Evolutionary conservation across 2,888 invertebrate species (phyloP).

Genomic region (Melinaea marsaeus): DNA sequence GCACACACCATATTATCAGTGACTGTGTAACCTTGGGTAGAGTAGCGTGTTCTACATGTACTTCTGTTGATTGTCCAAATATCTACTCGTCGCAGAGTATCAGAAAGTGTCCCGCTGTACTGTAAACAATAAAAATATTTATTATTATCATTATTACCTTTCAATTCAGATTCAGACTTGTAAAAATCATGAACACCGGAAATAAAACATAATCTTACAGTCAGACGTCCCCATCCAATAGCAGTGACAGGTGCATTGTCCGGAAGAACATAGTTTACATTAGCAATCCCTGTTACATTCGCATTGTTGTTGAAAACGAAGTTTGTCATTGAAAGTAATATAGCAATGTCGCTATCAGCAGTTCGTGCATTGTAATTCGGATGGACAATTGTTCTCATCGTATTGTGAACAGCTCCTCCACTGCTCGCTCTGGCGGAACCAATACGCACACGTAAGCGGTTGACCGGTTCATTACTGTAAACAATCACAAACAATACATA

Average conservation of each 20-base stretch:
- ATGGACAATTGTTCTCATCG: constrained; percentile 41
- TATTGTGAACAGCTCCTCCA: constrained; percentile 41
- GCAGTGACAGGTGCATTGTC: constrained; percentile 46
- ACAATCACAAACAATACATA: background rate
- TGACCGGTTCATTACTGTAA: constrained; percentile 11
- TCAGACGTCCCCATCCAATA: constrained; percentile 59
- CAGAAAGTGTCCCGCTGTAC: constrained; percentile 33
- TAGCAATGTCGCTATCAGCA: constrained; percentile 49
- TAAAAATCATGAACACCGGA: background rate
- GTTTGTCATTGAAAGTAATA: constrained; percentile 45
- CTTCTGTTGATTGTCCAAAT: constrained; percentile 51
- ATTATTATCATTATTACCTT: too few relatives aligned
- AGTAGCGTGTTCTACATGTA: constrained; percentile 50
- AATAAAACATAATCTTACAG: constrained; percentile 40
- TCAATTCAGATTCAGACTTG: too few relatives aligned
- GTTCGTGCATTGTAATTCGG: constrained; percentile 43
- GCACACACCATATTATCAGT: constrained; percentile 53
- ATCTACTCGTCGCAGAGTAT: constrained; percentile 47
- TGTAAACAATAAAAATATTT: constrained; percentile 16
- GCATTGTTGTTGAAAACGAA: constrained; percentile 40
- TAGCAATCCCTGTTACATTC: constrained; percentile 47
- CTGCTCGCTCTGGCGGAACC: constrained; percentile 46
- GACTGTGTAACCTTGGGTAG: constrained; percentile 39
- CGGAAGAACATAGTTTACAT: constrained; percentile 41
- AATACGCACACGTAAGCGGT: constrained; percentile 43